These are phyloP conservation scores for Anoplophora glabripennis DNA, from an alignment of 1,140 invertebrate species.

Conservation along the genomic window DNA sequence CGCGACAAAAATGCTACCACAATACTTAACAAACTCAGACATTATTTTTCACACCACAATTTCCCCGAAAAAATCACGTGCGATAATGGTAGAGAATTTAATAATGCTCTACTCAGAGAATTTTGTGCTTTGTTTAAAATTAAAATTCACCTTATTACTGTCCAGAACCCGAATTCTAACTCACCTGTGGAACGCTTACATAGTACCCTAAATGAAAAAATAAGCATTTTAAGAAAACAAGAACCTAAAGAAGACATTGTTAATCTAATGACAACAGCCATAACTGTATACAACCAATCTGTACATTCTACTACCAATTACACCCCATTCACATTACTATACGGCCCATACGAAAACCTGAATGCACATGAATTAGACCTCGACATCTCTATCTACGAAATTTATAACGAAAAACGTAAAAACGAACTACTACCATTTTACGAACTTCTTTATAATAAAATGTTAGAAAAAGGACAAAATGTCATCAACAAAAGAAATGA, in stretches of 20 bases:
- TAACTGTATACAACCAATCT: constrained; percentile 32
- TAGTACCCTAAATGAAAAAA: constrained; percentile 33
- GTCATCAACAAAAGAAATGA: background rate
- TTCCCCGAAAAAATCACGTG: constrained; percentile 31
- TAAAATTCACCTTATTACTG: constrained; percentile 25
- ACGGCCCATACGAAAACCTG: too few relatives aligned
- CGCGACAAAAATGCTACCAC: constrained; percentile 19
- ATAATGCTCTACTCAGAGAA: constrained; percentile 30
- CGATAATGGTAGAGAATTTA: constrained; percentile 34
- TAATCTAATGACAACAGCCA: constrained; percentile 22
- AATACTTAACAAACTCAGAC: constrained; percentile 28
- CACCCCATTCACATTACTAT: constrained; percentile 12
- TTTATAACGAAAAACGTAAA: too few relatives aligned
- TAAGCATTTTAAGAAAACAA: constrained; percentile 22
- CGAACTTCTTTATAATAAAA: background rate
- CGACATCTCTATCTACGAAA: too few relatives aligned
- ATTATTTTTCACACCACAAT: constrained; percentile 30
- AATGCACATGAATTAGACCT: too few relatives aligned
- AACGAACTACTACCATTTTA: constrained; percentile 3
- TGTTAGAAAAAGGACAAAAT: background rate
- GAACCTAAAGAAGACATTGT: constrained; percentile 17
- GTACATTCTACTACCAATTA: constrained; percentile 30
- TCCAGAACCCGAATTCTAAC: constrained; percentile 28
- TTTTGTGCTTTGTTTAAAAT: constrained; percentile 29
- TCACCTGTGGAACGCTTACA: constrained; percentile 32